Conservation (phyloP, 2,888 invertebrate species). For the Erebia epiphron region DNA sequence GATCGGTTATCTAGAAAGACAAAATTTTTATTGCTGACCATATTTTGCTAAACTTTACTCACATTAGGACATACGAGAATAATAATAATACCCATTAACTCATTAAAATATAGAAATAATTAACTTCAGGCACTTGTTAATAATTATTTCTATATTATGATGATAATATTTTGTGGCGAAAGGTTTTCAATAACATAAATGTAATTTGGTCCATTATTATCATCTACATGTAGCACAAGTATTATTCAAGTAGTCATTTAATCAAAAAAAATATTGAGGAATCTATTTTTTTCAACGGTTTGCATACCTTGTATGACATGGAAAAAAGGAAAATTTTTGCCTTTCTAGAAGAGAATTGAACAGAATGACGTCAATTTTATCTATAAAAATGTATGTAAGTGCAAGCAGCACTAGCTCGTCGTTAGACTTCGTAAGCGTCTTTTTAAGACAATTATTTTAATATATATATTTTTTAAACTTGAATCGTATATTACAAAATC, state of each 20-base stretch:
- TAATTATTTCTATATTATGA: conserved; percentile 31
- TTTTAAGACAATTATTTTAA: conserved; percentile 66
- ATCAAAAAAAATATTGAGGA: conserved; percentile 51
- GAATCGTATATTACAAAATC: conserved; percentile 37
- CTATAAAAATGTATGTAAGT: conserved; percentile 52
- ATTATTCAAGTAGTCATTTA: not conserved
- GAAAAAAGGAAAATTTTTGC: conserved; percentile 58
- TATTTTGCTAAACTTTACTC: not conserved
- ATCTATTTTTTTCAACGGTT: conserved; percentile 43
- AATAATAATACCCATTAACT: conserved; percentile 10
- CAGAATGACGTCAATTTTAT: conserved; percentile 61
- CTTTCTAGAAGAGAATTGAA: conserved; percentile 57
- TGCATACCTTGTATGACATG: conserved; percentile 4
- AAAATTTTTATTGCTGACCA: conserved; percentile 45
- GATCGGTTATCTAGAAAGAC: conserved; percentile 65
- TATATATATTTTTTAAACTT: conserved; percentile 49
- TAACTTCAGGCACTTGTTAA: conserved; percentile 53
- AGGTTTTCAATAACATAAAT: conserved; percentile 1
- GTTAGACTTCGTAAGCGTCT: conserved; percentile 60
- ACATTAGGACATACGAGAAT: conserved; percentile 3
- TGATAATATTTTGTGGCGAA: not conserved
- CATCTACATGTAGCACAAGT: conserved; percentile 7
- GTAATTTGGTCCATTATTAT: conserved; percentile 9
- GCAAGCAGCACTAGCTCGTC: conserved; percentile 57
- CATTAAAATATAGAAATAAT: conserved; percentile 45